Base-by-base conservation (phyloP, 2,113 vertebrate species). In the Nipponia nippon region DNA sequence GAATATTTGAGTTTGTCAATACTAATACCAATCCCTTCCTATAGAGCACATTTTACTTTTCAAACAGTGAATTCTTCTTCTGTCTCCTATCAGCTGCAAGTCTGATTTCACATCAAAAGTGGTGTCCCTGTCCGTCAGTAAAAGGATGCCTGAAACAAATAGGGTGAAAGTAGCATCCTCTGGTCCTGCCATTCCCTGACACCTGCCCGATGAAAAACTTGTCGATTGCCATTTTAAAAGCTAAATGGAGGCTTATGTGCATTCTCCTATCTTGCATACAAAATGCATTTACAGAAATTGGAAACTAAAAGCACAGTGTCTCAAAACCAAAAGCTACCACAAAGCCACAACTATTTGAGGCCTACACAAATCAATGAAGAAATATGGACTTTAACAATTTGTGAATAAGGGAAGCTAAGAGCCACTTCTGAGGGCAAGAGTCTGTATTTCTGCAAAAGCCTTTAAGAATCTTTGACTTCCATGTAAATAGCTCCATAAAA, bases 341-440 rank as follows among this genome's bases (percentile, higher is more conserved):
- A 30, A 52, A 36, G 46, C 26, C 26, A 11, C 4, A 3, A 9
- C 13, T 7, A 18, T 59, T 50, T 34, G 42, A 70, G 27, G 27
- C 30, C n/a, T 32, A 36, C 0, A 0, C 38, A 47, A 65, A 61
- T 15, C 66, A 47, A 6, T 47, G 29, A 65, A 5, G 20, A 70
- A 6, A 30, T 13, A 4, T 0, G 10, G 55, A 3, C 10, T 47
- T 38, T 1, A 59, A 20, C 4, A 7, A 4, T 46, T 49, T 36
- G 61, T 56, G 52, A 80, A 19, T 22, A 26, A 71, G 42, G 25
- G 38, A 79, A 84, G 16, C 42, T 25, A 62, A 87, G 66, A 85
- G 18, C 59, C 30, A 32, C 16, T 65, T 73, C 72, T 50, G 17
- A 85, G 26, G 26, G 17, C 16, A 67, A 66, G 9, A 13, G 23